A percentile compares a stretch with the other conserved stretches of the same genome.
phyloP scores from a whole-genome alignment of 2,113 vertebrate genomes.

The Dipodomys merriami region DNA sequence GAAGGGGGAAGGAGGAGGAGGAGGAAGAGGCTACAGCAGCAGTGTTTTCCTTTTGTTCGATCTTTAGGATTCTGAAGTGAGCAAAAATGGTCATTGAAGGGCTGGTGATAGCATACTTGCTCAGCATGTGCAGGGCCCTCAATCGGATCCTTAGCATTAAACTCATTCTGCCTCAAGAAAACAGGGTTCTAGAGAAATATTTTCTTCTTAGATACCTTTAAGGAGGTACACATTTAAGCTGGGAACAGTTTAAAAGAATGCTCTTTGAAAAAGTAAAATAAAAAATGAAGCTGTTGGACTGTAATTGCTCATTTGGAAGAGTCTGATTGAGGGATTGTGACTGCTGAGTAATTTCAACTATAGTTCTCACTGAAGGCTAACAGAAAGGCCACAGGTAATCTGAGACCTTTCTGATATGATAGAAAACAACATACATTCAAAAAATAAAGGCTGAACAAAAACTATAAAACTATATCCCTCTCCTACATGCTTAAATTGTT shows the following conservation, averaged over 20 bases:
- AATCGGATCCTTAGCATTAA: no score
- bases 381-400: background rate
- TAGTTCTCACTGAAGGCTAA: background rate
- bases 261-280: slow-evolving; percentile 5
- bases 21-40: no score
- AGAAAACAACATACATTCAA: background rate
- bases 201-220: background rate
- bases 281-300: background rate
- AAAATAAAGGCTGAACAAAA: slow-evolving; percentile 37
- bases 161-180: background rate
- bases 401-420: background rate
- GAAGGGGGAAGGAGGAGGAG: no score
- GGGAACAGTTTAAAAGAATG: background rate
- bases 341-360: background rate
- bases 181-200: background rate
- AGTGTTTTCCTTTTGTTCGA: background rate
- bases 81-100: background rate
- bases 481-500: no score
- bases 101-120: no score
- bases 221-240: background rate
- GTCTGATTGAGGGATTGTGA: background rate
- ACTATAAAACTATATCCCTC: background rate
- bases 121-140: no score
- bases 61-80: slow-evolving; percentile 4
- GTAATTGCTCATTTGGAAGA: background rate